Conservation (phyloP, 2,113 vertebrate genomes). For the Poeciliopsis retropinna region DNA sequence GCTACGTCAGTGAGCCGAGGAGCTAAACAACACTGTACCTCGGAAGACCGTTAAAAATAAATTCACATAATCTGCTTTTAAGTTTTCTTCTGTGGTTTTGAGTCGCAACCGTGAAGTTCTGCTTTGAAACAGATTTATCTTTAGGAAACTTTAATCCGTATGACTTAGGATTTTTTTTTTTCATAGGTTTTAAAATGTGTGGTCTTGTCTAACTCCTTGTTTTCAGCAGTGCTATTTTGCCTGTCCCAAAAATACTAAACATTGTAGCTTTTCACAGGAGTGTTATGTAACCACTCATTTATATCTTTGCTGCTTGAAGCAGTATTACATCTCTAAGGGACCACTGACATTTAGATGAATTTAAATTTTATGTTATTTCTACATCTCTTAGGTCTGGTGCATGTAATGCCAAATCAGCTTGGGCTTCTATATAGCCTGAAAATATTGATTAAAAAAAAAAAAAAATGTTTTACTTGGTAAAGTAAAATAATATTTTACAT, state of each 20-base stretch:
- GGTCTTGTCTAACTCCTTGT: neutral
- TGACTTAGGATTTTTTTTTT: neutral
- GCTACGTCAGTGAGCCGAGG: conserved; percentile 11
- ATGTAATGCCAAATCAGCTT: too few relatives aligned
- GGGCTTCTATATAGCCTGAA: too few relatives aligned
- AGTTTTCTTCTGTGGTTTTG: neutral
- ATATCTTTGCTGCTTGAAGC: neutral
- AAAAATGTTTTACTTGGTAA: too few relatives aligned
- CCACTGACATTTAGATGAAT: neutral
- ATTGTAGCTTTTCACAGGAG: neutral
- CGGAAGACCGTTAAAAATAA: neutral
- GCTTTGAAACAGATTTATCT: neutral
- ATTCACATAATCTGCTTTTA: neutral
- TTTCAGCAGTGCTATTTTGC: neutral
- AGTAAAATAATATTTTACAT: too few relatives aligned
- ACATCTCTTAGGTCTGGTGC: neutral
- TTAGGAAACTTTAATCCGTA: neutral
- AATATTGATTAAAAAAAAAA: too few relatives aligned
- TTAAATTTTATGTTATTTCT: neutral
- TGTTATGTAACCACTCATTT: neutral
- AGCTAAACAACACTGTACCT: neutral
- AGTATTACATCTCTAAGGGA: neutral
- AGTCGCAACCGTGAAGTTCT: neutral
- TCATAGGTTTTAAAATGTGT: neutral
- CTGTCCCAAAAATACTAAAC: neutral